Percentiles rank a stretch among this genome's conserved stretches.
Conservation (phyloP, 1,140 invertebrate species). For the Eciton burchellii region DNA sequence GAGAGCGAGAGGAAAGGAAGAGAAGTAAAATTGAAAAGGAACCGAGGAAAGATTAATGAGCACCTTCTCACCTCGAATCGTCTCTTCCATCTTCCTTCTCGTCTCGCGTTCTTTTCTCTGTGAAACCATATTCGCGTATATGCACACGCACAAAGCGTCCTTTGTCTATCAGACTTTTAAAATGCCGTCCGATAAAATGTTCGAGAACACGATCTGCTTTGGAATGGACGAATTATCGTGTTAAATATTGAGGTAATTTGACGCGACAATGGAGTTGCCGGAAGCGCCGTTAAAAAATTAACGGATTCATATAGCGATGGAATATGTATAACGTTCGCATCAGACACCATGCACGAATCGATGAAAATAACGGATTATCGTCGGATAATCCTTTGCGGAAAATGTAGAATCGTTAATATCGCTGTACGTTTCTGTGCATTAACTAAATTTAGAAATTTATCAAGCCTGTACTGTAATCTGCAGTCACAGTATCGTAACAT, state of each 20-base stretch:
- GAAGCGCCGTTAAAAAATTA: constrained; percentile 50
- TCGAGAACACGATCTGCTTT: constrained; percentile 21
- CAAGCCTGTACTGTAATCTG: not conserved
- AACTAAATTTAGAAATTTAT: constrained; percentile 24
- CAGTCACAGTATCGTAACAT: constrained; percentile 15
- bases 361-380: constrained; percentile 67
- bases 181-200: constrained; percentile 12
- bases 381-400: constrained; percentile 56
- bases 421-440: constrained; percentile 16
- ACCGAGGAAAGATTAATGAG: constrained; percentile 53
- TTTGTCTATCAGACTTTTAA: constrained; percentile 9
- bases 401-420: constrained; percentile 64
- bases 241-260: constrained; percentile 55
- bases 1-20: not conserved
- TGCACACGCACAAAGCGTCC: not conserved
- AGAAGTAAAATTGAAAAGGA: constrained; percentile 47
- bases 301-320: constrained; percentile 37
- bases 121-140: constrained; percentile 11
- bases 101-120: not conserved
- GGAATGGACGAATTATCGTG: constrained; percentile 29
- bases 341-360: constrained; percentile 24
- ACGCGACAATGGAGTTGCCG: constrained; percentile 39
- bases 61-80: constrained; percentile 24
- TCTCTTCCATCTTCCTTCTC: constrained; percentile 5
- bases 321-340: constrained; percentile 24